A percentile compares a stretch with the other conserved stretches of the same genome.
Evolutionary conservation across 2,888 invertebrate species (phyloP).

Genomic region (Eupithecia exiguata): DNA sequence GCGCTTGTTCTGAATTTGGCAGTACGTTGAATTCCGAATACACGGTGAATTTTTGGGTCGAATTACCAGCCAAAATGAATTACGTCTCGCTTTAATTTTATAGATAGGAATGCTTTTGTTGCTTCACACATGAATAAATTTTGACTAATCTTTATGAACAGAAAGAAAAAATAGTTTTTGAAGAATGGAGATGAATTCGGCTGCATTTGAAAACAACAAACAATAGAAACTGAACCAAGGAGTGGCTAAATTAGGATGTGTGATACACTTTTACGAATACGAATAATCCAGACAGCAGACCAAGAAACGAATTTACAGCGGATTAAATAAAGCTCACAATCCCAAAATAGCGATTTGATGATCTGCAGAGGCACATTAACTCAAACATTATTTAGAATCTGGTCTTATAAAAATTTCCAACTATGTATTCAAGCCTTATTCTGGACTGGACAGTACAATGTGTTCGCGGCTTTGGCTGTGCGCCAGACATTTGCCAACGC

Average conservation of each 20-base stretch:
- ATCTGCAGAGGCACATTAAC: background rate
- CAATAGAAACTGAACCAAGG: background rate
- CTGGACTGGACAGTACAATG: constrained; percentile 28
- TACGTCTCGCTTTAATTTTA: background rate
- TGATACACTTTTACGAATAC: too few relatives aligned
- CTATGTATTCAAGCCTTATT: constrained; percentile 5
- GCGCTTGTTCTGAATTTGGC: constrained; percentile 10
- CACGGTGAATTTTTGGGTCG: background rate
- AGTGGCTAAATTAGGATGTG: too few relatives aligned
- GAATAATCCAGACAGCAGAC: background rate
- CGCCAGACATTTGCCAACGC: constrained; percentile 25
- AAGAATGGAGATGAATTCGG: too few relatives aligned
- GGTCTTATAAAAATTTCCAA: constrained; percentile 20
- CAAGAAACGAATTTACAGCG: background rate
- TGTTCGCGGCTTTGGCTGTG: constrained; percentile 31
- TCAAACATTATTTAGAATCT: constrained; percentile 7
- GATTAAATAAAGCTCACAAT: background rate
- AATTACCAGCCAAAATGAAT: background rate
- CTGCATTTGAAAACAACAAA: background rate
- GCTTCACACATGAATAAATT: background rate
- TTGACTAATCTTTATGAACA: background rate
- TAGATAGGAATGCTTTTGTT: background rate
- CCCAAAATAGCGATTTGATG: background rate
- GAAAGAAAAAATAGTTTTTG: too few relatives aligned
- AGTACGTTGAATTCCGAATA: background rate